Evolutionary conservation across 2,888 invertebrate genomes (phyloP), one percentile per base, ranked within the genome.

Genomic region (Agrilus cyanescens): DNA sequence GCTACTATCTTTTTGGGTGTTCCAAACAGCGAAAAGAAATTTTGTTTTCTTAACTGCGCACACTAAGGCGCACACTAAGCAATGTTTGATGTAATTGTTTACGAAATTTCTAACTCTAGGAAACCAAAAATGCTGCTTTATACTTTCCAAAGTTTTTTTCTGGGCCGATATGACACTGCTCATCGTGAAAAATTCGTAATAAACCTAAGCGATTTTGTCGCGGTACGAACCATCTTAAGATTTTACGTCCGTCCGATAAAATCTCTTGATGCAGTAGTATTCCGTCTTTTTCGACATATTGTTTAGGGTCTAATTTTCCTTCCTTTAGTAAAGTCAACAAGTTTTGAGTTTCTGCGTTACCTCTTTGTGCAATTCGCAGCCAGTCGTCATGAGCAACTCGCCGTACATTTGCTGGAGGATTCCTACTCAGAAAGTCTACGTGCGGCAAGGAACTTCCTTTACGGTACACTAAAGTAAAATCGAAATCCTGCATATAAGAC

Each of bases 171-270:
- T n/a, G n/a, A n/a, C n/a, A n/a, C n/a, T 18, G 18, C 38, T 53
- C 51, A 40, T 53, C 51, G 35, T 53, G 52, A 37, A 56, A 55
- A 16, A 57, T 44, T n/a, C 52, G 44, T 2, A 54, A 37, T 10
- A 56, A 25, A 10, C 50, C 51, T 25, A 54, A 31, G 5, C 50
- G 39, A 41, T 47, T 53, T 29, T 51, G 49, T 14, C 50, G 45
- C 7, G 52, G 53, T 8, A 51, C 51, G 31, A 47, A 52, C 42
- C 42, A 53, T 14, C 42, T 45, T n/a, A 50, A 30, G 35, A 41
- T 45, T 37, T 32, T 32, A 8, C 47, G 47, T 32, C 42, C 40
- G 34, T 53, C 50, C 10, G 43, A 7, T 6, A 39, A 37, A 7
- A 43, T 35, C 10, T 46, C 34, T 32, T 41, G 30, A 37, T 52